Evolutionary conservation across 2,797 vertebrate genomes (phyloP).

Genomic region (Acestrorhynchus altus): DNA sequence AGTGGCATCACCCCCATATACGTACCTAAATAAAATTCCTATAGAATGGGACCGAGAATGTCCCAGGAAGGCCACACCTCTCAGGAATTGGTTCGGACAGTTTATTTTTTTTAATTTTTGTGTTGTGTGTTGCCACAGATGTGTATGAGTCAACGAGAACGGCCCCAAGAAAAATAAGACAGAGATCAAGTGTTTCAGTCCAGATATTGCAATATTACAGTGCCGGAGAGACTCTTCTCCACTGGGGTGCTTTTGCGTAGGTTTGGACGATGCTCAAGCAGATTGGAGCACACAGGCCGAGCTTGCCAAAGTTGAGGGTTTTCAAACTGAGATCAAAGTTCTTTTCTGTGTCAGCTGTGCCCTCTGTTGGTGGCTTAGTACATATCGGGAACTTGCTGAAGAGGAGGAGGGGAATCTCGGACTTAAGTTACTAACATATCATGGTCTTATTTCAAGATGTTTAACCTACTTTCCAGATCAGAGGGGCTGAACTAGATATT

Average conservation of each 20-base stretch:
- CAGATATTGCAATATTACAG: constrained; percentile 4
- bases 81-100: background rate
- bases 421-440: background rate
- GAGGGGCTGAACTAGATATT: background rate
- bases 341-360: constrained; percentile 19
- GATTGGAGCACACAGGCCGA: background rate
- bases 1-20: background rate
- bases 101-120: background rate
- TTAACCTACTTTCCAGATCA: background rate
- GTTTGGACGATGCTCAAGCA: background rate
- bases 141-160: background rate
- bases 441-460: background rate
- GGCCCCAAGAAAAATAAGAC: constrained; percentile 13
- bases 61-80: background rate
- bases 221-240: background rate
- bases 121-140: constrained; percentile 15
- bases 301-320: background rate
- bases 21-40: background rate
- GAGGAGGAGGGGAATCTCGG: background rate
- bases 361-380: constrained; percentile 28
- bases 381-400: background rate
- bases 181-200: constrained; percentile 5
- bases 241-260: background rate
- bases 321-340: constrained; percentile 13
- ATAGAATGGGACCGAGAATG: background rate